Percentiles rank a stretch among this genome's conserved stretches.
phyloP scores from a whole-genome alignment of 2,797 vertebrate species.

The Muscicapa comitata region DNA sequence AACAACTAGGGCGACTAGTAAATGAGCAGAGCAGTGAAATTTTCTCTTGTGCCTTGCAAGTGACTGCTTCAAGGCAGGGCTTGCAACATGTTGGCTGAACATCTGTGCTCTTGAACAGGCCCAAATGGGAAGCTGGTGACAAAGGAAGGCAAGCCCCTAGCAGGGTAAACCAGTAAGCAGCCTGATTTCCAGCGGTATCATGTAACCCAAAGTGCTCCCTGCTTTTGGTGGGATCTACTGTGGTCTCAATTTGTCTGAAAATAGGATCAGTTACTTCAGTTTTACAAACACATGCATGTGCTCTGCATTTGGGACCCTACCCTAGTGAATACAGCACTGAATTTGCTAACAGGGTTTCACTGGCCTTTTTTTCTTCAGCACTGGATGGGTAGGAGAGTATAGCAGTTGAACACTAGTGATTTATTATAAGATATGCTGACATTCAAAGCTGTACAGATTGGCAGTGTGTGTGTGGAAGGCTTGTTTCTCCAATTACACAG shows the following conservation, averaged over 20 bases:
- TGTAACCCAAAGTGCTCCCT: not conserved
- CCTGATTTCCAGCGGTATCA: not conserved
- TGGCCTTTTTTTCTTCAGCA: not conserved
- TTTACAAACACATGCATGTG: not conserved
- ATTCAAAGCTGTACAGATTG: not conserved
- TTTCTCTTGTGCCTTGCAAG: constrained; percentile 20
- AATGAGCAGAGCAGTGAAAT: not conserved
- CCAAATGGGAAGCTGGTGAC: not conserved
- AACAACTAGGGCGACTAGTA: constrained; percentile 38
- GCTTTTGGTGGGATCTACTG: not conserved
- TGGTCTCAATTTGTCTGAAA: not conserved
- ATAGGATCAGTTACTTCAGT: not conserved
- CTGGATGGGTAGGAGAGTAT: not conserved
- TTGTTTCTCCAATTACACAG: not conserved
- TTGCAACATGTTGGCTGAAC: not conserved
- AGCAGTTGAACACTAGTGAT: not conserved
- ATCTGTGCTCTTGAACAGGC: not conserved
- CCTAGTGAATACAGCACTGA: not conserved
- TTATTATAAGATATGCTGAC: not conserved
- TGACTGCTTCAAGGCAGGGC: constrained; percentile 27
- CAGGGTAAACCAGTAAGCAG: not conserved
- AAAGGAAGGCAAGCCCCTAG: not conserved
- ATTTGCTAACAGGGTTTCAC: not conserved
- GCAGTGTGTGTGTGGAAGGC: not conserved
- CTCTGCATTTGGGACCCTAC: not conserved